Percentiles rank a stretch among this genome's conserved stretches.
Conservation (phyloP, 2,113 vertebrate genomes). For the Epinephelus moara region DNA sequence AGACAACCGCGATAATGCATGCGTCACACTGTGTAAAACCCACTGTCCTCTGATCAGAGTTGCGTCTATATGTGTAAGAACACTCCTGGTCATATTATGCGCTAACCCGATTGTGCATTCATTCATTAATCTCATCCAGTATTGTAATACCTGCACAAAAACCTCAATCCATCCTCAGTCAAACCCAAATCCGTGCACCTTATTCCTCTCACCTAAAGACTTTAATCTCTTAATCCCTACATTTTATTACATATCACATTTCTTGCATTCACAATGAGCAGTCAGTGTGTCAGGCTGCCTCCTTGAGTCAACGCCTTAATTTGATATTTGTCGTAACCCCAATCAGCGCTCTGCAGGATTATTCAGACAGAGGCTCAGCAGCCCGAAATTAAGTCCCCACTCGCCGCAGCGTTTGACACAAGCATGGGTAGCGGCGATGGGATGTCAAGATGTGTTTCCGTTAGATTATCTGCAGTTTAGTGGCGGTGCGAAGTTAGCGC, state of each 20-base stretch:
- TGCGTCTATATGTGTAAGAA: not conserved
- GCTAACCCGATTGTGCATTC: conserved; percentile 23
- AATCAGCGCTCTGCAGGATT: conserved; percentile 30
- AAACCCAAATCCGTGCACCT: conserved; percentile 62
- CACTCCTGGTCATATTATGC: not conserved
- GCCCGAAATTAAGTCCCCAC: conserved; percentile 4
- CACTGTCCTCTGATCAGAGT: conserved; percentile 21
- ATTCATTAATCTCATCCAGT: conserved; percentile 58
- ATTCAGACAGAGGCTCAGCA: conserved; percentile 13
- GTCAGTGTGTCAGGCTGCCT: conserved; percentile 20
- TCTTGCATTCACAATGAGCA: conserved; percentile 50
- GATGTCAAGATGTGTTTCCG: conserved; percentile 4
- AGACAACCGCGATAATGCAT: conserved; percentile 48
- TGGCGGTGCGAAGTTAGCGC: not conserved
- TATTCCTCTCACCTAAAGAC: conserved; percentile 64
- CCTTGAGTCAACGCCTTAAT: conserved; percentile 41
- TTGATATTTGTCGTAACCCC: conserved; percentile 31
- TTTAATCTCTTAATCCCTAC: conserved; percentile 73
- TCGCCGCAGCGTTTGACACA: not conserved
- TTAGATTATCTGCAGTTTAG: conserved; percentile 3
- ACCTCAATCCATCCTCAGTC: conserved; percentile 49
- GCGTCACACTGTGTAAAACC: conserved; percentile 50
- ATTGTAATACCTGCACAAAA: conserved; percentile 59
- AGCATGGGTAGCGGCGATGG: not conserved
- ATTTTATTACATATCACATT: conserved; percentile 69